Percentiles rank a stretch among this genome's conserved stretches.
These are phyloP conservation scores for Mycetomoellerius zeteki DNA, from an alignment of 1,140 invertebrate species.

Conservation along the genomic window DNA sequence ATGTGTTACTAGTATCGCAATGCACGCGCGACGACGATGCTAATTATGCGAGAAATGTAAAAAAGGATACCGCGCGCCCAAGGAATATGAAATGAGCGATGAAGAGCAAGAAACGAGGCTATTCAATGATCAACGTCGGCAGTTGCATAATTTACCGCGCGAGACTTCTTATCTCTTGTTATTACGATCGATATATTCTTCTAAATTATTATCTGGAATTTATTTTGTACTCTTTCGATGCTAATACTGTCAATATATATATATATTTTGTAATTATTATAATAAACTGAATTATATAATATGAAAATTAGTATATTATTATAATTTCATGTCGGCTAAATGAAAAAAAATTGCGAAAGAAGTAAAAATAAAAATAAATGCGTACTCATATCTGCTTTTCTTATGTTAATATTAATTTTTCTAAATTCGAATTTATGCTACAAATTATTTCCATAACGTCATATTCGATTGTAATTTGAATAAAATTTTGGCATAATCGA, in stretches of 20 bases:
- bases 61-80: constrained; percentile 13
- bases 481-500: not conserved
- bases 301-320: not conserved
- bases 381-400: not conserved
- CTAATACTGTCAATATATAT: not conserved
- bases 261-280: constrained; percentile 5
- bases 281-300: not conserved
- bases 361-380: constrained; percentile 1
- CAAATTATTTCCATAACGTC: not conserved
- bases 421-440: constrained; percentile 1
- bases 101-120: constrained; percentile 25
- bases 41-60: constrained; percentile 22
- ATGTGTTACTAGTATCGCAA: constrained; percentile 8
- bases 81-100: constrained; percentile 38
- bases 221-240: not conserved
- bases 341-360: not conserved
- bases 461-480: not conserved
- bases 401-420: constrained; percentile 10
- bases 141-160: not conserved
- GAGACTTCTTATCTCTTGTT: constrained; percentile 20
- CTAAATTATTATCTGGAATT: not conserved
- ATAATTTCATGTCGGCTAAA: constrained; percentile 1
- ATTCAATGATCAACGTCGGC: constrained; percentile 33
- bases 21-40: not conserved
- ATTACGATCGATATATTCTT: constrained; percentile 4